phyloP scores from a whole-genome alignment of 64 coral and sea anemone species.

The Stichodactyla helianthus region DNA sequence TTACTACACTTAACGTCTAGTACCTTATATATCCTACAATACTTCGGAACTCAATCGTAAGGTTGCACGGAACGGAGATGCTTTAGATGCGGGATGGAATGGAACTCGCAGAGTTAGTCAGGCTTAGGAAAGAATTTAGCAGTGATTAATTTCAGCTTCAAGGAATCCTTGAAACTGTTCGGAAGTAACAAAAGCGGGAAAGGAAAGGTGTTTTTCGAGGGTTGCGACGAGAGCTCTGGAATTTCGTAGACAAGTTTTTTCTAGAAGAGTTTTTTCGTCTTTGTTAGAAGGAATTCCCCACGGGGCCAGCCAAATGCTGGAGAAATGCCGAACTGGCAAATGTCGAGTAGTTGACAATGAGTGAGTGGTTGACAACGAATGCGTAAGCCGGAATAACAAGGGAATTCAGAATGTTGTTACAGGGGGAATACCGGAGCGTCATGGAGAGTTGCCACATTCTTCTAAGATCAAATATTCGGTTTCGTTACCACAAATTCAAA shows the following conservation, averaged over 20 bases:
- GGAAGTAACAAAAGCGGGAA: neutral
- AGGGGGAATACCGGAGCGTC: neutral
- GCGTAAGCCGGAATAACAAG: neutral
- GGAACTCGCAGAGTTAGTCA: neutral
- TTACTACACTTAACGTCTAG: neutral
- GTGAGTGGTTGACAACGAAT: no score
- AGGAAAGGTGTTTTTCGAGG: neutral
- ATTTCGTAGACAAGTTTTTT: neutral
- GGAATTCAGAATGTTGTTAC: neutral
- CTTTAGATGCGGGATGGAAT: neutral
- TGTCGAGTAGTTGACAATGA: no score
- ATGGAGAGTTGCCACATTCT: constrained; percentile 8
- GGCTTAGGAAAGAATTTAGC: neutral
- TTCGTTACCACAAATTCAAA: neutral
- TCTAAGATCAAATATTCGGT: neutral
- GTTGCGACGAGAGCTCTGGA: neutral
- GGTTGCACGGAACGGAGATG: neutral
- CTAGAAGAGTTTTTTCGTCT: no score
- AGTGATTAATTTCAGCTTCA: neutral
- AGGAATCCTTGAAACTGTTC: neutral
- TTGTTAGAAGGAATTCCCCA: no score
- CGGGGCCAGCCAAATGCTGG: no score
- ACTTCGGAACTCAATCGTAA: neutral
- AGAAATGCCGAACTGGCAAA: no score
- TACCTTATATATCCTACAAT: neutral